A percentile compares a stretch with the other conserved stretches of the same genome.
Conservation (phyloP, 2,113 vertebrate species). For the Genyomyrus donnyi region DNA sequence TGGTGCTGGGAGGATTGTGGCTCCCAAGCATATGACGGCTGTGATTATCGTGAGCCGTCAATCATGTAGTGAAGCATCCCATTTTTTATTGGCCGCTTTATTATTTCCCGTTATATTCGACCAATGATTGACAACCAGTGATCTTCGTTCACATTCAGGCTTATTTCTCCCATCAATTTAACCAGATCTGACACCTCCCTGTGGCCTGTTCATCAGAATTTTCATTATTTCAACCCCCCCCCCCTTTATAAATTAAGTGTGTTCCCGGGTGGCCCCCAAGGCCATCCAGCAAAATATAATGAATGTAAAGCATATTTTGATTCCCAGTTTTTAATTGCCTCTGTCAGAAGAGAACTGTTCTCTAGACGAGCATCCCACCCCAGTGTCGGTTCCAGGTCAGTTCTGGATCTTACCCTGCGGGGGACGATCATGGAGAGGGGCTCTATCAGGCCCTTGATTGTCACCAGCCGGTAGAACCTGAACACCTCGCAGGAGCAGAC, state of each 20-base stretch:
- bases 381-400: not conserved
- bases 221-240: not conserved
- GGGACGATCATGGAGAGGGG: constrained; percentile 91
- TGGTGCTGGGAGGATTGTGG: not conserved
- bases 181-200: not conserved
- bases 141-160: not conserved
- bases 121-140: not conserved
- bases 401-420: constrained; percentile 66
- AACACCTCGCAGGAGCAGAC: constrained; percentile 86
- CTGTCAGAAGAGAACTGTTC: not conserved
- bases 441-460: constrained; percentile 78
- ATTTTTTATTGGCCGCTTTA: not conserved
- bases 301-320: not conserved
- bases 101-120: not conserved
- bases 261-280: not conserved
- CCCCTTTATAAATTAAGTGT: not conserved
- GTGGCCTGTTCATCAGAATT: not conserved
- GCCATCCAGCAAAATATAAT: not conserved
- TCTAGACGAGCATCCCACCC: not conserved
- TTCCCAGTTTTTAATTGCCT: not conserved
- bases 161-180: not conserved
- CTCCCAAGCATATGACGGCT: not conserved
- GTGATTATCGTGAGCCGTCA: not conserved
- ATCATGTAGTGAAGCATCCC: not conserved
- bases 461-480: constrained; percentile 88